Evolutionary conservation across 2,888 invertebrate species (phyloP), one percentile per base, ranked within the genome.

Genomic region (Drosophila recens): DNA sequence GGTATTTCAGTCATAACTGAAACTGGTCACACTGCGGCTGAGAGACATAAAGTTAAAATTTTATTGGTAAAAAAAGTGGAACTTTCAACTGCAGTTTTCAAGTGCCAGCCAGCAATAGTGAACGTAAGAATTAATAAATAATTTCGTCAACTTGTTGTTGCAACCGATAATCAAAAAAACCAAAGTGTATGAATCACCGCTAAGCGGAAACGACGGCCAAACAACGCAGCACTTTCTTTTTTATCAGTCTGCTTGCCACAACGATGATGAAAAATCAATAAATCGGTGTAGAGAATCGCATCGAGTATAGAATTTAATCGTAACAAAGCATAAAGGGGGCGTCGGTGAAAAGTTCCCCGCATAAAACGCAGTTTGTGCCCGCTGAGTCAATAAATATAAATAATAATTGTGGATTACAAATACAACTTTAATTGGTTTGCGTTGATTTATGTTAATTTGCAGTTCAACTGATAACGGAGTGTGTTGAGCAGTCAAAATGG

Each of bases 401-500:
- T 48, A 42, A 51, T 40, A 27, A 58, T n/a, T 48, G 13, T 10
- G 40, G 11, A 23, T 62, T 34, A 15, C 15, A 51, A 36, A 36
- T 36, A 34, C 27, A 30, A 30, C 9, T 23, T 61, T 15, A 30
- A 27, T 9, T n/a, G 13, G 13, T 8, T 56, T 45, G 15, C 1
- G 8, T 8, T 30, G 62, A 11, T 57, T 45, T 51, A 13, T 51
- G 17, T 8, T 9, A 51, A 51, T 51, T 51, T 49, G 9, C 4
- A 45, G 20, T 49, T 53, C 17, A 67, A 67, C 36, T 38, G 48
- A 34, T 61, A 30, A 66, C 40, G 42, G 52, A 56, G 4, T 30
- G 4, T 30, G 43, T 33, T 51, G 46, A 70, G 43, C 59, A 48
- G 36, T 49, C 69, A 70, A 61, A 36, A 97, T 97, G 97, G 97